These are phyloP conservation scores for Glareola pratincola DNA, from an alignment of 2,113 vertebrate species.

Conservation along the genomic window DNA sequence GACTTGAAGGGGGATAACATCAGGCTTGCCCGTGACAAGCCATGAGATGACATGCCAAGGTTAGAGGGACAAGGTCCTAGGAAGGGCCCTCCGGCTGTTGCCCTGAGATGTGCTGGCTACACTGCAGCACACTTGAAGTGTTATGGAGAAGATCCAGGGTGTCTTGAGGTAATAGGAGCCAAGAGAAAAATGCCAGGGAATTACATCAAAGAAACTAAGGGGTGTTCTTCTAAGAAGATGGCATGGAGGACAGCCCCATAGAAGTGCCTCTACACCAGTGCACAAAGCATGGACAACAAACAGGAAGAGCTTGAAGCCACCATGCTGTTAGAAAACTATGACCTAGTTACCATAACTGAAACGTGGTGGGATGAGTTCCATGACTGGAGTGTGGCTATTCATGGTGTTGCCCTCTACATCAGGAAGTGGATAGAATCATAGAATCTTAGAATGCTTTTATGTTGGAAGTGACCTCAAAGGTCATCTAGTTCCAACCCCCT, in stretches of 20 bases:
- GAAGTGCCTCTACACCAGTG: not conserved
- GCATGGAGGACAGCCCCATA: not conserved
- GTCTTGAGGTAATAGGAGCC: not conserved
- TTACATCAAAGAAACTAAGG: not conserved
- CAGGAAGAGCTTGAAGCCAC: not conserved
- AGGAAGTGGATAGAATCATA: not conserved
- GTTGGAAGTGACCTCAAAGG: not conserved
- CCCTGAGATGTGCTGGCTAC: not conserved
- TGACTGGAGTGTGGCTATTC: not conserved
- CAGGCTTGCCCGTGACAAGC: not conserved
- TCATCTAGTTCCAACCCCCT: not conserved
- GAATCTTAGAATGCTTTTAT: not conserved
- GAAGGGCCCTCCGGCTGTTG: not conserved
- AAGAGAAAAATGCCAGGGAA: not conserved
- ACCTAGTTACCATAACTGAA: not conserved
- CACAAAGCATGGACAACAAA: not conserved
- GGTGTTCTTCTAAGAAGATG: not conserved
- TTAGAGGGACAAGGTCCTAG: not conserved
- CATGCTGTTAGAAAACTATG: not conserved
- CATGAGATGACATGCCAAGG: not conserved
- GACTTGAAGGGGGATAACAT: not conserved
- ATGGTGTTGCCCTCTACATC: not conserved
- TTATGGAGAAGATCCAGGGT: not conserved
- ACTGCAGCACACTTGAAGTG: not conserved
- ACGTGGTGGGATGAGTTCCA: not conserved